phyloP scores from a whole-genome alignment of 1,140 invertebrate species.

The Lordiphosa collinella region DNA sequence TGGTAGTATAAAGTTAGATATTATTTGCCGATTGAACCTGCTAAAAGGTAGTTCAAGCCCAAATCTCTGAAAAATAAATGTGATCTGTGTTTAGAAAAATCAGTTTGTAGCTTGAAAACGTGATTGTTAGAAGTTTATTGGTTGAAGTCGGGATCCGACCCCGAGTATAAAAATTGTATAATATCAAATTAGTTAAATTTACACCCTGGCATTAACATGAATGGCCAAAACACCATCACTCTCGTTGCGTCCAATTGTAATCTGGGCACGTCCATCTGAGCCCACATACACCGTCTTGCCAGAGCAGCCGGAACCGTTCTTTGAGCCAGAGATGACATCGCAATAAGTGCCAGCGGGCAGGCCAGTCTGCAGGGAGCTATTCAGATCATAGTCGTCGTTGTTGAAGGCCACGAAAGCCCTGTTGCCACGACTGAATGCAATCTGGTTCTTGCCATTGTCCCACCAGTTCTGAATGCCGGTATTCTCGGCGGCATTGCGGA shows the following conservation, averaged over 20 bases:
- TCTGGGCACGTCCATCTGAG: constrained; percentile 83
- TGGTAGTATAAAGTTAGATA: too few relatives aligned
- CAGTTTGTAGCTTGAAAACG: too few relatives aligned
- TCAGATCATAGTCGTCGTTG: constrained; percentile 82
- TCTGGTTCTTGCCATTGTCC: constrained; percentile 88
- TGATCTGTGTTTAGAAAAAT: too few relatives aligned
- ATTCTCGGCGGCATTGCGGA: constrained; percentile 84
- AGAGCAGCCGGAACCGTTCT: constrained; percentile 83
- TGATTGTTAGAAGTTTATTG: too few relatives aligned
- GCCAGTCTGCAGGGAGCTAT: constrained; percentile 84
- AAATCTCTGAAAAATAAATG: too few relatives aligned
- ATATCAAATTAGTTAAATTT: constrained; percentile 1
- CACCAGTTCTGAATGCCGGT: constrained; percentile 85
- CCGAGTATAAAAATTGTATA: too few relatives aligned
- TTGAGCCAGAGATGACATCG: constrained; percentile 89
- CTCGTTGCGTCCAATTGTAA: constrained; percentile 81
- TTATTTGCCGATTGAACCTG: too few relatives aligned
- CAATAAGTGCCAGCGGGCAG: constrained; percentile 90
- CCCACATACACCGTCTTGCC: constrained; percentile 86
- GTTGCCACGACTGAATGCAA: constrained; percentile 87
- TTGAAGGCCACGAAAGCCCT: constrained; percentile 89
- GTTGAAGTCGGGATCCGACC: too few relatives aligned
- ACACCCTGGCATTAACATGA: constrained; percentile 82
- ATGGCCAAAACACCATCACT: constrained; percentile 89
- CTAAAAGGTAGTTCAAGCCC: too few relatives aligned